Conservation (phyloP, 2,888 invertebrate species). For the Campoplex nolae region DNA sequence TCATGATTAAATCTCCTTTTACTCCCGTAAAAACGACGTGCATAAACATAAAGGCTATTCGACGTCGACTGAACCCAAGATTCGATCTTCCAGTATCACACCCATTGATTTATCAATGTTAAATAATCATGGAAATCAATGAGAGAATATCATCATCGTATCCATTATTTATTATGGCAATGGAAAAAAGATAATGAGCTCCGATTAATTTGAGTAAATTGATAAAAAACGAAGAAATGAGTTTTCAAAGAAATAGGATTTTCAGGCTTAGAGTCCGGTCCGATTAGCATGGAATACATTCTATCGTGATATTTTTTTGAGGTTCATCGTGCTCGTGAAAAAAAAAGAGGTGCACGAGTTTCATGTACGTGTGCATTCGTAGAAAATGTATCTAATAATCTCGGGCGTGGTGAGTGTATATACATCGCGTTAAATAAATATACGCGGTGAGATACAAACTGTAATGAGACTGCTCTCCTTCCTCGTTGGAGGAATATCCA, state of each 20-base stretch:
- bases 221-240: too few relatives aligned
- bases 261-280: conserved; percentile 13
- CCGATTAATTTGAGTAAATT: too few relatives aligned
- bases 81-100: not conserved
- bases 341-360: conserved; percentile 4
- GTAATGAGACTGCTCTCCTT: conserved; percentile 45
- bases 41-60: conserved; percentile 15
- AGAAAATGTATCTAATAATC: conserved; percentile 49
- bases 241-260: not conserved
- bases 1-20: conserved; percentile 58
- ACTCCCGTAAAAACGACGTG: conserved; percentile 29
- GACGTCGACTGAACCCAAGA: not conserved
- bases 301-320: not conserved
- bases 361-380: conserved; percentile 15
- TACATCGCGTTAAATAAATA: conserved; percentile 37
- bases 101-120: not conserved
- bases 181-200: too few relatives aligned
- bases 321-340: conserved; percentile 15
- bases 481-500: conserved; percentile 48
- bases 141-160: too few relatives aligned
- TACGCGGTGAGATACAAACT: not conserved
- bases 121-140: not conserved
- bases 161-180: too few relatives aligned
- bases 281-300: not conserved
- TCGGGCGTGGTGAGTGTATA: conserved; percentile 34